phyloP scores from a whole-genome alignment of 2,888 invertebrate genomes.

The Epiblema foenella region DNA sequence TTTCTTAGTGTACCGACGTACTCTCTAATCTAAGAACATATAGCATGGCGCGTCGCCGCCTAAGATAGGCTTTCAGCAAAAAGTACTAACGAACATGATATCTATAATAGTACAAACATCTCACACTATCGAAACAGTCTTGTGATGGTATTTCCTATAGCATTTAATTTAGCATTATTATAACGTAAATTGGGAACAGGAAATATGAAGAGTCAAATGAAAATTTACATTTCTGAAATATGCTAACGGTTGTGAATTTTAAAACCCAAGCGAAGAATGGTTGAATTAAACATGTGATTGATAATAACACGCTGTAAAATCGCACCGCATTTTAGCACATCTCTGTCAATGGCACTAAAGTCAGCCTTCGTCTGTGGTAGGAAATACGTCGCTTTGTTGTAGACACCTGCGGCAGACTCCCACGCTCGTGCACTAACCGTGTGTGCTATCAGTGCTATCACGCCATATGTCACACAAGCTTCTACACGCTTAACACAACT shows the following conservation, averaged over 20 bases:
- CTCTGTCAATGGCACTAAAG: slow-evolving; percentile 29
- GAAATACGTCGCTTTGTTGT: slow-evolving; percentile 61
- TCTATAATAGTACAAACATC: slow-evolving; percentile 2
- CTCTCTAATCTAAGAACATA: too few relatives aligned
- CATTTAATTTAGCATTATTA: neutral
- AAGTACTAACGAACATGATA: slow-evolving; percentile 18
- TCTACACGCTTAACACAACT: neutral
- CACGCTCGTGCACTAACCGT: slow-evolving; percentile 66
- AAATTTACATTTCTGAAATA: too few relatives aligned
- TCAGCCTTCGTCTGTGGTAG: slow-evolving; percentile 71
- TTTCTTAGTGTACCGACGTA: too few relatives aligned
- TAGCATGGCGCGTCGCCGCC: neutral
- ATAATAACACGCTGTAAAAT: slow-evolving; percentile 19
- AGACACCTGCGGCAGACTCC: slow-evolving; percentile 79
- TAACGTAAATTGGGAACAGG: neutral
- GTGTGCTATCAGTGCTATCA: slow-evolving; percentile 26
- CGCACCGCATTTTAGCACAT: slow-evolving; percentile 38
- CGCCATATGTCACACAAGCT: slow-evolving; percentile 12
- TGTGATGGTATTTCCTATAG: slow-evolving; percentile 15
- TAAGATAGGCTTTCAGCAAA: slow-evolving; percentile 11
- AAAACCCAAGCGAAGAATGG: neutral
- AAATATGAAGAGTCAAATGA: too few relatives aligned
- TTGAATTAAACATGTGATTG: slow-evolving; percentile 8
- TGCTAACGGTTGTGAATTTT: neutral
- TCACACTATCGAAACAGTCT: slow-evolving; percentile 9